Percentiles rank a stretch among this genome's conserved stretches.
Evolutionary conservation across 2,797 vertebrate species (phyloP).

Genomic region (Acanthornis magna): DNA sequence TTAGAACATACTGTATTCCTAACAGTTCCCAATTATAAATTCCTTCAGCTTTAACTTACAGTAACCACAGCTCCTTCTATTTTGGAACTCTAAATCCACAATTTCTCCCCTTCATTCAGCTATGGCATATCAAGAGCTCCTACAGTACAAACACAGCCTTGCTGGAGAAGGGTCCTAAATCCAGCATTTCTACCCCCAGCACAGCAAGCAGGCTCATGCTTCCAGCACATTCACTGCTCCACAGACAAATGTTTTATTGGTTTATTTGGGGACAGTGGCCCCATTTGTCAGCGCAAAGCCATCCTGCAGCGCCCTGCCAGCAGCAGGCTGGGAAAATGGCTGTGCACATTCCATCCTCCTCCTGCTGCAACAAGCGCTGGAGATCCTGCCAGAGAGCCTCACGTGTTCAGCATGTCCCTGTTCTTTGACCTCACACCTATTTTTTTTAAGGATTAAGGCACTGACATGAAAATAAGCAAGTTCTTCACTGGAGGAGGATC

Average conservation of each 20-base stretch:
- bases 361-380: neutral
- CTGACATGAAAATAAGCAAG: neutral
- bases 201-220: neutral
- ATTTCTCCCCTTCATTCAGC: constrained; percentile 7
- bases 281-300: neutral
- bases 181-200: neutral
- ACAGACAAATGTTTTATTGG: neutral
- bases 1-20: constrained; percentile 49
- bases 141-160: neutral
- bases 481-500: neutral
- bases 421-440: constrained; percentile 45
- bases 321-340: constrained; percentile 50
- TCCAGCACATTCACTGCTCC: neutral
- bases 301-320: constrained; percentile 4
- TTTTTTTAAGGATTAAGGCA: neutral
- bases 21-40: constrained; percentile 50
- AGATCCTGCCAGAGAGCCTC: neutral
- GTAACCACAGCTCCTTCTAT: constrained; percentile 20
- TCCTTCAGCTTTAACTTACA: constrained; percentile 33
- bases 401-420: neutral
- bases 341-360: neutral
- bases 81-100: neutral
- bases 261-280: neutral
- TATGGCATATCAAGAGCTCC: neutral
- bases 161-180: neutral